A percentile compares a stretch with the other conserved stretches of the same genome.
These are phyloP conservation scores for Drymodes brunneopygia DNA, from an alignment of 2,113 vertebrate species.

Conservation along the genomic window DNA sequence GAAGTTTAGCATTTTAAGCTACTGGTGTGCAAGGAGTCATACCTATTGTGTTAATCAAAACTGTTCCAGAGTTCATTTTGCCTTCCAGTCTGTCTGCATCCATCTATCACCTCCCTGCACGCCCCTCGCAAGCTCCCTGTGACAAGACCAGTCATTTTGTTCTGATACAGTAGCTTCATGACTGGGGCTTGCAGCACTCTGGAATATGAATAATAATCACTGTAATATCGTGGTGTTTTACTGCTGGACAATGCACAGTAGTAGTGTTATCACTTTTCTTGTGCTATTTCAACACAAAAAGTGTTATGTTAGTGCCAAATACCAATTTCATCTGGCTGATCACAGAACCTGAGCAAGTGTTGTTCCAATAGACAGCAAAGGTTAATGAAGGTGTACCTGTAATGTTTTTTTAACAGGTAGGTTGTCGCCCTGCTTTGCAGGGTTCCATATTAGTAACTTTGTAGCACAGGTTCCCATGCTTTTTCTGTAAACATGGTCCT, in stretches of 20 bases:
- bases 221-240: neutral
- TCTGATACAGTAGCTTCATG: neutral
- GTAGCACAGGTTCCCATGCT: no score
- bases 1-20: neutral
- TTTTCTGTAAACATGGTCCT: no score
- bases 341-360: neutral
- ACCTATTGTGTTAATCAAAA: neutral
- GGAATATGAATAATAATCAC: neutral
- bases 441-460: no score
- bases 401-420: neutral
- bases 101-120: neutral
- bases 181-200: neutral
- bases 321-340: neutral
- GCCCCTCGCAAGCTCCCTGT: rapidly evolving
- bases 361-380: neutral
- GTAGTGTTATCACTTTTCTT: neutral
- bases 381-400: neutral
- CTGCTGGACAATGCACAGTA: neutral
- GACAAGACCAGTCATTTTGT: neutral
- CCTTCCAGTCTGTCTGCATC: neutral
- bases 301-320: neutral
- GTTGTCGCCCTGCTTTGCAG: no score
- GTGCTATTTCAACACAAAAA: neutral
- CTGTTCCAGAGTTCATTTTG: neutral
- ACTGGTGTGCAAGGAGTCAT: neutral